Evolutionary conservation across 1,140 invertebrate genomes (phyloP), one percentile per base, ranked within the genome.

Genomic region (Bombus confusus): DNA sequence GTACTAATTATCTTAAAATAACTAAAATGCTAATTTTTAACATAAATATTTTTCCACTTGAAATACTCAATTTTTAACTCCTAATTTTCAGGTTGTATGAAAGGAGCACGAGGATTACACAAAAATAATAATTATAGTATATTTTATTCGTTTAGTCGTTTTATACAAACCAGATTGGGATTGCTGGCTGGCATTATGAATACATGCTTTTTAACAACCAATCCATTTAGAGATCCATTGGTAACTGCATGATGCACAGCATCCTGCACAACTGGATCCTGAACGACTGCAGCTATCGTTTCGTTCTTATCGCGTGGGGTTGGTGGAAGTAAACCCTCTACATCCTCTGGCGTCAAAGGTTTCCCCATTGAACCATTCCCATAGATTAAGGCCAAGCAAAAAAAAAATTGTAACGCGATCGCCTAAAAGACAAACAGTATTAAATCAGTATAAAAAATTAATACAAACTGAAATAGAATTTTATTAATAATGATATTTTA

Each of bases 161-260:
- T 18, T 73, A 13, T 37, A 59, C 77, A 37, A 39, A 91, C 90
- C 86, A 74, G 64, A 64, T 83, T 91, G 4, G 90, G 90, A 43
- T 85, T 77, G 31, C 47, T 80, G 22, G 87, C 90, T 6, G 90
- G 90, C 43, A 89, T 75, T 75, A 91, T 78, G 41, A 87, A 68
- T 13, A 90, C 86, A 25, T 85, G 88, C n/a, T 86, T 92, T 10
- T 90, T 91, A n/a, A 92, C 87, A 4, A 92, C 91, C 2, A 93
- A 75, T 34, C 91, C 92, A 18, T 90, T 82, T 41, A 91, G 71
- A 18, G 92, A 82, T 59, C 81, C 81, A 74, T 92, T 91, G 18
- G 80, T 86, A 15, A 91, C 80, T 0, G 86, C 73, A 0, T 88
- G 72, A 37, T 90, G 88, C 9, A 92, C 88, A 12, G 89, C 90